phyloP scores from a whole-genome alignment of 2,888 invertebrate species.

The Lasioglossum leucozonium region DNA sequence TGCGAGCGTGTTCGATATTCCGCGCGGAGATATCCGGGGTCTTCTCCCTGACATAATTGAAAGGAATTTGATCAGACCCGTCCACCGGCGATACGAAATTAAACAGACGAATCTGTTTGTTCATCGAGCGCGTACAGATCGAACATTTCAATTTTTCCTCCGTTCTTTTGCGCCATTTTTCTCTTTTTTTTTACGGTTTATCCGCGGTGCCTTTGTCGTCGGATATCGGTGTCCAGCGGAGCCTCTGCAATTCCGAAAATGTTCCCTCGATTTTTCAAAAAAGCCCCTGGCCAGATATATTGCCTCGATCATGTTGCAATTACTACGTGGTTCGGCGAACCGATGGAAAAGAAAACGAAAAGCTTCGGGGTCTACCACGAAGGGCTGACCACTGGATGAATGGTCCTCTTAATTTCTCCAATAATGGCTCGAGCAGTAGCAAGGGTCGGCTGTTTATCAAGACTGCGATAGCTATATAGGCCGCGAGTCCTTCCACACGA shows the following conservation, averaged over 20 bases:
- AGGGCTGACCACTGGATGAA: slow-evolving; percentile 69
- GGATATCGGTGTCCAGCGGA: not conserved
- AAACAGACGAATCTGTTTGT: not conserved
- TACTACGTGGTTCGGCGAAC: slow-evolving; percentile 44
- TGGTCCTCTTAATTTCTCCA: slow-evolving; percentile 81
- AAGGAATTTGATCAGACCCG: slow-evolving; percentile 11
- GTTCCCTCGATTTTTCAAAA: slow-evolving; percentile 13
- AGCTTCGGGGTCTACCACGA: slow-evolving; percentile 51
- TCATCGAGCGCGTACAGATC: not conserved
- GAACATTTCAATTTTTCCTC: not conserved
- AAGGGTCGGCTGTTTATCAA: slow-evolving; percentile 78
- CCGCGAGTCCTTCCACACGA: slow-evolving; percentile 63
- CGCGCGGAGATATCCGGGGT: not conserved
- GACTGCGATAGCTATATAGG: slow-evolving; percentile 62
- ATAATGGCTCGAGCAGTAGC: slow-evolving; percentile 75
- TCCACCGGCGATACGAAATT: not conserved
- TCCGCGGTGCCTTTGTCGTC: not conserved
- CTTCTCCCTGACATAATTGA: slow-evolving; percentile 28
- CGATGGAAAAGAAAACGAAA: slow-evolving; percentile 45
- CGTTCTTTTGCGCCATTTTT: no score
- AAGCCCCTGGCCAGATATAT: slow-evolving; percentile 27
- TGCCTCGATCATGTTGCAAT: slow-evolving; percentile 43
- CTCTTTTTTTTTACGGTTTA: not conserved
- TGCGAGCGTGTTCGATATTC: slow-evolving; percentile 28
- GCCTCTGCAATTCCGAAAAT: not conserved